These are phyloP conservation scores for Botia almorhae DNA, from an alignment of 2,797 vertebrate species.

Conservation along the genomic window DNA sequence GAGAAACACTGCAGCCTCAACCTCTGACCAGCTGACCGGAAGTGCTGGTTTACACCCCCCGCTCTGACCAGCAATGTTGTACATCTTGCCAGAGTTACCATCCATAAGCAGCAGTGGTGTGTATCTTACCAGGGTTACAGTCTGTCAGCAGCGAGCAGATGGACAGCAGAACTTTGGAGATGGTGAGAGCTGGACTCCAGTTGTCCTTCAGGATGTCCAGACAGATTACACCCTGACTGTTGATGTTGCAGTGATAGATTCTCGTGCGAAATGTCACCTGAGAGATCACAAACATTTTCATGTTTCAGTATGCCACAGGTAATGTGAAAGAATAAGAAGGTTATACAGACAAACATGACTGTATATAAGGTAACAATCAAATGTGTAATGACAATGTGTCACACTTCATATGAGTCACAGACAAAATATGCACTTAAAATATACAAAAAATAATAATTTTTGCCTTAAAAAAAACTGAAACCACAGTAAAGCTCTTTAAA, in stretches of 20 bases:
- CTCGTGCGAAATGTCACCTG: conserved; percentile 87
- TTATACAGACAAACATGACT: not conserved
- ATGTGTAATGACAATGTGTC: no score
- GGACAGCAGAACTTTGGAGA: conserved; percentile 94
- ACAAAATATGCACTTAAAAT: no score
- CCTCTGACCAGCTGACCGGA: conserved; percentile 49
- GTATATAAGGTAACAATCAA: no score
- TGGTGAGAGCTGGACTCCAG: conserved; percentile 94
- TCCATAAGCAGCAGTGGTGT: not conserved
- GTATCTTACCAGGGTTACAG: conserved; percentile 91
- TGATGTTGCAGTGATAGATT: conserved; percentile 94
- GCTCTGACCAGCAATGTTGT: no score
- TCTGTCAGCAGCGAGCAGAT: conserved; percentile 96
- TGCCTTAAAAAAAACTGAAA: no score
- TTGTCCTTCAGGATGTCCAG: conserved; percentile 85
- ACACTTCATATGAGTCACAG: no score
- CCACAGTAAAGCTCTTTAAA: no score
- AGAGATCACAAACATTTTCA: not conserved
- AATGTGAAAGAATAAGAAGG: not conserved
- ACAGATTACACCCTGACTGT: conserved; percentile 92
- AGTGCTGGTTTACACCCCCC: no score
- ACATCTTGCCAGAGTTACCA: no score
- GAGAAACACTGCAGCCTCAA: conserved; percentile 46
- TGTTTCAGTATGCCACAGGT: not conserved
- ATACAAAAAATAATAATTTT: no score